phyloP scores from a whole-genome alignment of 2,888 invertebrate species.

The Anticlea derivata region DNA sequence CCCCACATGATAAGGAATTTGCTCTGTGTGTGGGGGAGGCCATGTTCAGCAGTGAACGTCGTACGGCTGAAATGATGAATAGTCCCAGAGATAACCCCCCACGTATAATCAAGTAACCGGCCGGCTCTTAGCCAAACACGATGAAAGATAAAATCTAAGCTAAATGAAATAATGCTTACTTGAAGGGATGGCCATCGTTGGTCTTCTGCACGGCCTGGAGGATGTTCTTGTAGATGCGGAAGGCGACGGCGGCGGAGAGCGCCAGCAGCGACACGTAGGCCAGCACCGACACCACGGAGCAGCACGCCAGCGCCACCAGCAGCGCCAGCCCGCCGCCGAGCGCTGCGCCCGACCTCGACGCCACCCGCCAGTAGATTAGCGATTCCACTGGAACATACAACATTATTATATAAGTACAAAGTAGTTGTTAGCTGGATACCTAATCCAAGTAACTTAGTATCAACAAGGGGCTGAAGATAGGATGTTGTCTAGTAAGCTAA shows the following conservation, averaged over 20 bases:
- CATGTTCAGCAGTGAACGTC: too few relatives aligned
- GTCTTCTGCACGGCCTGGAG: slow-evolving; percentile 98
- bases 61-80: too few relatives aligned
- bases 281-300: slow-evolving; percentile 97
- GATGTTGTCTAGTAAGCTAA: too few relatives aligned
- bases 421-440: too few relatives aligned
- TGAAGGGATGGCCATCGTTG: slow-evolving; percentile 98
- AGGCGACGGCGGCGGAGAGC: slow-evolving; percentile 94
- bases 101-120: too few relatives aligned
- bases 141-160: too few relatives aligned
- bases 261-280: slow-evolving; percentile 95
- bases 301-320: slow-evolving; percentile 96
- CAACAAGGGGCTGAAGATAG: too few relatives aligned
- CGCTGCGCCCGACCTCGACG: slow-evolving; percentile 96
- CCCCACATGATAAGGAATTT: too few relatives aligned
- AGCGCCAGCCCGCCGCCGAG: slow-evolving; percentile 95
- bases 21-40: too few relatives aligned
- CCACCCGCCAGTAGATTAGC: slow-evolving; percentile 98
- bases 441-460: too few relatives aligned
- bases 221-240: slow-evolving; percentile 98
- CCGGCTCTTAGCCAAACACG: too few relatives aligned
- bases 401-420: background rate
- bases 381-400: slow-evolving; percentile 90
- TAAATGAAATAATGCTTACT: slow-evolving; percentile 84
- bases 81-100: too few relatives aligned